Evolutionary conservation across 2,888 invertebrate genomes (phyloP).

Genomic region (Sarcophaga carnaria): DNA sequence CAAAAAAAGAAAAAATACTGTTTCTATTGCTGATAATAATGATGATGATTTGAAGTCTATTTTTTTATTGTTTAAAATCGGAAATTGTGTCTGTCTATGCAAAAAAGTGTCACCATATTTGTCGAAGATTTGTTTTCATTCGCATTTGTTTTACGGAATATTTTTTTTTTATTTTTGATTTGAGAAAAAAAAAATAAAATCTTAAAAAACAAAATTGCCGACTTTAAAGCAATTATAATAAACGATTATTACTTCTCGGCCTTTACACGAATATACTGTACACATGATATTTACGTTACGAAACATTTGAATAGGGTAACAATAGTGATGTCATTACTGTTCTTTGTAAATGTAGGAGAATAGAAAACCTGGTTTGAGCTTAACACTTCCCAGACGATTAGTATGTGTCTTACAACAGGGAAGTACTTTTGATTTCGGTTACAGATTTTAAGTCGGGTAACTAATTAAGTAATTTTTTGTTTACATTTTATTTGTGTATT

Average conservation of each 20-base stretch:
- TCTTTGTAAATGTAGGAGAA: too few species aligned
- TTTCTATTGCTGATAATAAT: constrained; percentile 10
- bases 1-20: too few species aligned
- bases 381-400: neutral
- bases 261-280: neutral
- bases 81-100: constrained; percentile 20
- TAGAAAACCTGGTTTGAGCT: too few species aligned
- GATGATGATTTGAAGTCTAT: constrained; percentile 23
- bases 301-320: neutral
- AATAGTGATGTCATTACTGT: neutral
- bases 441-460: too few species aligned
- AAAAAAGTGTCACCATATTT: constrained; percentile 21
- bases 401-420: constrained; percentile 4
- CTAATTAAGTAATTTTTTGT: constrained; percentile 21
- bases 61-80: neutral
- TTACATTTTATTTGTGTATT: constrained; percentile 50
- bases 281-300: neutral
- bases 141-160: too few species aligned
- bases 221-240: constrained; percentile 56
- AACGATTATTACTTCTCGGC: constrained; percentile 37
- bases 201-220: neutral
- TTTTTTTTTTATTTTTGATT: too few species aligned
- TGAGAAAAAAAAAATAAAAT: too few species aligned
- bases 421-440: too few species aligned
- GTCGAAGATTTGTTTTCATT: neutral